Conservation (phyloP, 2,888 invertebrate genomes). For the Lithophane socia region DNA sequence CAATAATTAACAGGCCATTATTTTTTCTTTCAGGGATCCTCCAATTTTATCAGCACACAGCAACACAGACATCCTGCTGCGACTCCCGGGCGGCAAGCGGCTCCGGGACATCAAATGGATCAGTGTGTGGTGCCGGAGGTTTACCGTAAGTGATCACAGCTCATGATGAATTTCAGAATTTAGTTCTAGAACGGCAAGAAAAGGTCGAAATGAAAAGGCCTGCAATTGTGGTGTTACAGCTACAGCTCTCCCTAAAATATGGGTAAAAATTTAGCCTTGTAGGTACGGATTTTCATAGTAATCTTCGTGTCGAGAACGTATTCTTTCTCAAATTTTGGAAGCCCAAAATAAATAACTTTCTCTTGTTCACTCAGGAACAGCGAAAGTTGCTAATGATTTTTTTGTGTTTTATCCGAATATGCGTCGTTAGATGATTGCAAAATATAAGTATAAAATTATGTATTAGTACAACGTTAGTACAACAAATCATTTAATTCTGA, state of each 20-base stretch:
- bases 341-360: not conserved
- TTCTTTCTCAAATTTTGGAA: not conserved
- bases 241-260: not conserved
- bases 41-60: slow-evolving; percentile 94
- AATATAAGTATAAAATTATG: not conserved
- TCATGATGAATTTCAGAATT: not conserved
- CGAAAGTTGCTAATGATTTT: not conserved
- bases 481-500: not conserved
- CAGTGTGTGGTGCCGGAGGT: slow-evolving; percentile 97
- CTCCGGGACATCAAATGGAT: slow-evolving; percentile 97
- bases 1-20: not conserved
- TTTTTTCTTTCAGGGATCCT: slow-evolving; percentile 92
- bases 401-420: not conserved
- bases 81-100: slow-evolving; percentile 95
- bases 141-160: slow-evolving; percentile 92
- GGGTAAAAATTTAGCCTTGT: not conserved
- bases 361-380: not conserved
- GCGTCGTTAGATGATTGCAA: not conserved
- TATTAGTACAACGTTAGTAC: too few relatives aligned
- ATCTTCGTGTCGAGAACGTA: too few relatives aligned
- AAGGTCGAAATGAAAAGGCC: not conserved
- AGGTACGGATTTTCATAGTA: not conserved
- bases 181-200: not conserved
- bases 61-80: slow-evolving; percentile 95
- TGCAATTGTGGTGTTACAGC: not conserved